Evolutionary conservation across 1,140 invertebrate genomes (phyloP).

Genomic region (Drosophila funebris): DNA sequence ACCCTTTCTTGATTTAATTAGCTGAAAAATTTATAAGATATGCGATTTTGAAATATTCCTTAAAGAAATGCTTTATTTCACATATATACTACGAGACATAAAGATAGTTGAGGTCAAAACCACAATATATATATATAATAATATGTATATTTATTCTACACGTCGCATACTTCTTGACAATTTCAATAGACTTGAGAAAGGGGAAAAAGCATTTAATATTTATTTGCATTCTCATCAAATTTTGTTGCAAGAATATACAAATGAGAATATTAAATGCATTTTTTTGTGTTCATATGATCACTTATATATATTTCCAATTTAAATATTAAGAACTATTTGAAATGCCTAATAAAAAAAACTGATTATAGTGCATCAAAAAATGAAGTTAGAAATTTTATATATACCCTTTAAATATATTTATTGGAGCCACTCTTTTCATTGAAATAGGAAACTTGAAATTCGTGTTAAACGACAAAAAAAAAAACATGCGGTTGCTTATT

Average conservation of each 20-base stretch:
- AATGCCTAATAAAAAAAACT: neutral
- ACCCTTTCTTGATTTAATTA: neutral
- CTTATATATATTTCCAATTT: neutral
- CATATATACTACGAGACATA: no score
- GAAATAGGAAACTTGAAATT: constrained; percentile 17
- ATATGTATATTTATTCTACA: no score
- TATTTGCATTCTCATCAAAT: constrained; percentile 23
- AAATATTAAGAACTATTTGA: neutral
- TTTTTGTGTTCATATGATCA: neutral
- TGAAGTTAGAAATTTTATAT: no score
- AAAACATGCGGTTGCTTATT: neutral
- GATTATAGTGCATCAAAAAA: no score
- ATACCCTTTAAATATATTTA: neutral
- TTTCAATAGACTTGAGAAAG: neutral
- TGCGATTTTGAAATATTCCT: no score
- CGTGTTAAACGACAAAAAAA: constrained; percentile 1
- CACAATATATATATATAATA: no score
- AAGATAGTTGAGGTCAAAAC: no score
- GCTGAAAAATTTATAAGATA: no score
- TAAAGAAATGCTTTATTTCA: no score
- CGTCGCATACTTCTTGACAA: neutral
- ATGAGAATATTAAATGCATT: neutral
- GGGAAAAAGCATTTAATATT: neutral
- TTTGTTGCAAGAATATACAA: neutral
- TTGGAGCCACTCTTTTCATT: neutral